phyloP scores from a whole-genome alignment of 2,113 vertebrate genomes.

The Zingel zingel region DNA sequence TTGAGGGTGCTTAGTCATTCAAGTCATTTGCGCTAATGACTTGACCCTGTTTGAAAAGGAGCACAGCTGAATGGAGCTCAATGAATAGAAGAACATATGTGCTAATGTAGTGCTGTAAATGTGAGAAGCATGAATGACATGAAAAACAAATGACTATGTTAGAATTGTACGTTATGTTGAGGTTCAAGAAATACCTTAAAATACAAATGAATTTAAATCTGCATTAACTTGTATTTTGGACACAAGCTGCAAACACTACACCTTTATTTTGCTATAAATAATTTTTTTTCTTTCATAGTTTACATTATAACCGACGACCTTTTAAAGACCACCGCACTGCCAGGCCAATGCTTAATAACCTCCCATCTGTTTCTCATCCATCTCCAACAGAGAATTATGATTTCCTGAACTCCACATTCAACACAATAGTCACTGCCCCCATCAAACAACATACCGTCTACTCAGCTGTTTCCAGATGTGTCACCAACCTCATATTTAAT shows the following conservation, averaged over 20 bases:
- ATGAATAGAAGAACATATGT: slow-evolving; percentile 53
- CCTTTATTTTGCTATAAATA: background rate
- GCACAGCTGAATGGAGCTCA: slow-evolving; percentile 34
- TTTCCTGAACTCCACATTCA: background rate
- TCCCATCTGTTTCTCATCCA: slow-evolving; percentile 35
- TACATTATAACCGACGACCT: background rate
- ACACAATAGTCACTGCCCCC: background rate
- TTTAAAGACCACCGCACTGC: background rate
- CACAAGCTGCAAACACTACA: background rate
- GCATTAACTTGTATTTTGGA: too few species aligned
- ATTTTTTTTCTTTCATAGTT: slow-evolving; percentile 10
- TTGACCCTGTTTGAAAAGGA: slow-evolving; percentile 31
- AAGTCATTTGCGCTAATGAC: slow-evolving; percentile 59
- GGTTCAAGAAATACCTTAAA: background rate
- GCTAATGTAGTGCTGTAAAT: slow-evolving; percentile 24
- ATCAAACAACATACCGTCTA: background rate
- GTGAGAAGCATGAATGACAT: slow-evolving; percentile 4
- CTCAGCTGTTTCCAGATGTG: slow-evolving; percentile 31
- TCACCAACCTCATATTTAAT: slow-evolving; percentile 27
- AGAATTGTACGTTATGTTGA: slow-evolving; percentile 2
- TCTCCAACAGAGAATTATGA: background rate
- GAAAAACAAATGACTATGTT: slow-evolving; percentile 38
- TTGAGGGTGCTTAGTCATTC: slow-evolving; percentile 58
- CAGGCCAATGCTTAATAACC: background rate
- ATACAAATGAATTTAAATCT: background rate